Evolutionary conservation across 2,113 vertebrate species (phyloP), one percentile per base, ranked within the genome.

Genomic region (Indri indri): DNA sequence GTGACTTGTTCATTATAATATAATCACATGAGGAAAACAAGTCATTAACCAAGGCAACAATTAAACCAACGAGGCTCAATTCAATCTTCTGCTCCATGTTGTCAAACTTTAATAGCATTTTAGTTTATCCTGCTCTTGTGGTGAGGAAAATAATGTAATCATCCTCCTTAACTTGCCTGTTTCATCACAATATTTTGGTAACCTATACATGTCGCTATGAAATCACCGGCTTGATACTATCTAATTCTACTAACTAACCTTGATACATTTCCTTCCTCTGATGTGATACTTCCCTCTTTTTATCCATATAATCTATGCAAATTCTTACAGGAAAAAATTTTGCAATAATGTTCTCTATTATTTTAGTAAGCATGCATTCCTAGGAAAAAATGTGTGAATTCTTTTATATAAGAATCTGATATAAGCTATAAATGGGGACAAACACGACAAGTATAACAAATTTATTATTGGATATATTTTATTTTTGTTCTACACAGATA

Each of bases 391-490:
- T 59, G 30, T 50, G 9, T 81, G 11, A 18, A 57, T 70, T 79
- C 34, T 95, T 86, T 79, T 30, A 50, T 37, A 80, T 0, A 20
- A 65, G 14, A 82, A 95, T 1, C 12, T 20, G 63, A 42, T 27
- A 42, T 34, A 73, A 93, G 83, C 23, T 57, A 81, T 81, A 90
- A 90, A 74, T 45, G 8, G 18, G 9, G 18, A 77, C 3, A 81
- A 93, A 88, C 14, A 54, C 30, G 14, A 65, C 3, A 16, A 45
- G 66, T 63, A 47, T 42, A 80, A 88, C 42, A 95, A 92, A 63
- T 11, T 14, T 30, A 70, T 6, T 95, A n/a, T 27, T 96, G 25
- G 14, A 61, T 92, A 68, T 79, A 42, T 93, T 93, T 88, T 94
- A 68, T 11, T 87, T 96, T 94, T 92, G 6, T 16, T 94, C 18